Base-by-base conservation (phyloP, 2,797 vertebrate species). In the Lycodopsis pacificus region DNA sequence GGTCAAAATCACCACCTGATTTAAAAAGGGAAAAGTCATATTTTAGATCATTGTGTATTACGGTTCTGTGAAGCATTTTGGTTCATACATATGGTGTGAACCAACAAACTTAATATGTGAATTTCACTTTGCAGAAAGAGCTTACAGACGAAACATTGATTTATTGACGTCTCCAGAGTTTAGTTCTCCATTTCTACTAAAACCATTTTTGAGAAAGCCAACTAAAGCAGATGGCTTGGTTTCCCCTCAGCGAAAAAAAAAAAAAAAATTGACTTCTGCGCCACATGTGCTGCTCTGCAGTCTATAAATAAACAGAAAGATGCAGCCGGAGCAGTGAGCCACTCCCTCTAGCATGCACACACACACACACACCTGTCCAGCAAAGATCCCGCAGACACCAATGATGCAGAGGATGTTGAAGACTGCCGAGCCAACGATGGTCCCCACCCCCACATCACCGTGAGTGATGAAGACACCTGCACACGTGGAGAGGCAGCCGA, bases 361-460 rank as follows among this genome's bases (percentile, higher is more conserved):
- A 76, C 40, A 74, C 62, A 19, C 70, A 88, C 90, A 58, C 82
- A 99, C 98, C 97, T 99, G 98, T 84, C 98, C 98, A 2, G 97
- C 98, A 40, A 99, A 99, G 20, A 99, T 91, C 48, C 98, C 98
- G 36, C 98, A 99, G 44, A 99, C 98, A 42, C 98, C 98, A 38
- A 99, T 97, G 89, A 99, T 99, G 86, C 97, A 99, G 22, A 99
- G 96, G 86, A 99, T 97, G 93, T 99, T 99, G 94, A 99, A 99
- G 88, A 99, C 98, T 0, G 98, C 98, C 5, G 97, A 99, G 85
- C 98, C 98, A 0, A 99, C 98, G 73, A 99, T 99, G 82, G 98
- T 99, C 42, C 98, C 98, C 65, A 99, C 97, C 72, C 98, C 98
- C 19, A 99, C 98, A 54, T 99, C 98, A 11, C 97, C 98, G 0